Conservation (phyloP, 2,888 invertebrate genomes). For the Proisotoma minuta region DNA sequence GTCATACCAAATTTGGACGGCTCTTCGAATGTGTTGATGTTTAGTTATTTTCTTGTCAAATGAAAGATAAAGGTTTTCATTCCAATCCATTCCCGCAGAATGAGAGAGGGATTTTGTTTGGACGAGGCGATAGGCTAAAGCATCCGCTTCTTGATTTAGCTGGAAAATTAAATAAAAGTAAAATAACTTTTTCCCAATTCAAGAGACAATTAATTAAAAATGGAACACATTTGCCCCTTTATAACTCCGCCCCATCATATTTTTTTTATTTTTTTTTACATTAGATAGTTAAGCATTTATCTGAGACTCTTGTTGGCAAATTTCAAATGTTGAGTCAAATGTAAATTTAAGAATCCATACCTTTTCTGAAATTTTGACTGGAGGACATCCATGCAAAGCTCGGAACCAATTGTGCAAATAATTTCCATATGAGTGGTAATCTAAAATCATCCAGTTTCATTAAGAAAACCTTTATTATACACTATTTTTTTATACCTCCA, state of each 20-base stretch:
- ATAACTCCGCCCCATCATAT: too few relatives aligned
- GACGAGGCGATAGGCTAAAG: conserved; percentile 15
- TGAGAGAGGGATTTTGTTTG: background rate
- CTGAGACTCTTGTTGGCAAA: background rate
- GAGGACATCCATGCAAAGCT: background rate
- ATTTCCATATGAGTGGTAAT: background rate
- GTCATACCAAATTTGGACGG: conserved; percentile 22
- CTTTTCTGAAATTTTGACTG: background rate
- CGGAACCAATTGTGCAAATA: background rate
- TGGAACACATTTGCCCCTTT: too few relatives aligned
- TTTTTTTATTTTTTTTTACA: background rate
- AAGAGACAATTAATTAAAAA: too few relatives aligned
- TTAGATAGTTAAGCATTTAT: background rate
- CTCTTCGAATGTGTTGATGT: background rate
- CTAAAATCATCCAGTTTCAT: too few relatives aligned
- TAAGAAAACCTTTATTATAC: too few relatives aligned
- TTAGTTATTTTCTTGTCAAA: background rate
- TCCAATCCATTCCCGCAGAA: conserved; percentile 16
- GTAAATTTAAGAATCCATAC: too few relatives aligned
- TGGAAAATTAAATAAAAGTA: background rate
- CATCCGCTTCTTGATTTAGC: conserved; percentile 16
- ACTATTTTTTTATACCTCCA: too few relatives aligned
- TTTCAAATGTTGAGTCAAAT: too few relatives aligned
- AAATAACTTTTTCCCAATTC: too few relatives aligned
- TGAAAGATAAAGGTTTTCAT: conserved; percentile 22